These are phyloP conservation scores for Planococcus citri DNA, from an alignment of 1,140 invertebrate genomes.

Conservation along the genomic window DNA sequence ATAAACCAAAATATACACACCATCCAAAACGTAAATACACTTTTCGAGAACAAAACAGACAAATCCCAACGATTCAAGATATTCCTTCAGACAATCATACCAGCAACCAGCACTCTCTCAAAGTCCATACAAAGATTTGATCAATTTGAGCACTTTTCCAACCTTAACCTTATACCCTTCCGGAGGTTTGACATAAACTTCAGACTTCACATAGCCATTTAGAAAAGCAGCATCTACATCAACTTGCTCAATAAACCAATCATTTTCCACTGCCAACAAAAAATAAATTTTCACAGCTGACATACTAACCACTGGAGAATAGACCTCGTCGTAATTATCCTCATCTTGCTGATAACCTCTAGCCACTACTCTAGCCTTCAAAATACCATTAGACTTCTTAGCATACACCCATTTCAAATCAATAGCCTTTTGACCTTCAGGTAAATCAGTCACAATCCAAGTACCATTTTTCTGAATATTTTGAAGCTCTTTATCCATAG, in stretches of 20 bases:
- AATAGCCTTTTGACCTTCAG: conserved; percentile 24
- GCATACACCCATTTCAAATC: conserved; percentile 27
- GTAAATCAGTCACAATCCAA: conserved; percentile 26
- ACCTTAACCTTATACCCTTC: conserved; percentile 20
- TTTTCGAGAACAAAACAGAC: conserved; percentile 10
- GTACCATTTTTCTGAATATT: conserved; percentile 27
- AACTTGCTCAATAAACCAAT: conserved; percentile 23
- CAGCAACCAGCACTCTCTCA: conserved; percentile 29
- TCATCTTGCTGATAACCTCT: conserved; percentile 27
- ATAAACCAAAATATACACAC: conserved; percentile 18
- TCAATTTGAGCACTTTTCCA: conserved; percentile 23
- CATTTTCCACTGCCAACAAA: conserved; percentile 23
- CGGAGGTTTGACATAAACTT: conserved; percentile 30
- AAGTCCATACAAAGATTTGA: conserved; percentile 27
- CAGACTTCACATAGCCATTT: conserved; percentile 28
- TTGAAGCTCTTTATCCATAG: conserved; percentile 24
- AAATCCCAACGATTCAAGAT: conserved; percentile 14
- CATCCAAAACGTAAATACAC: conserved; percentile 22
- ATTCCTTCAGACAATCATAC: conserved; percentile 25
- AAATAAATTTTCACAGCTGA: conserved; percentile 26
- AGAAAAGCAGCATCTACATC: conserved; percentile 30
- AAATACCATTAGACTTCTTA: conserved; percentile 25
- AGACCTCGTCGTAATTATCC: conserved; percentile 25
- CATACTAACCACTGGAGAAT: conserved; percentile 27
- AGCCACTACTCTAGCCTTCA: conserved; percentile 28